phyloP scores from a whole-genome alignment of 2,113 vertebrate genomes.

The Terrapene triunguis region DNA sequence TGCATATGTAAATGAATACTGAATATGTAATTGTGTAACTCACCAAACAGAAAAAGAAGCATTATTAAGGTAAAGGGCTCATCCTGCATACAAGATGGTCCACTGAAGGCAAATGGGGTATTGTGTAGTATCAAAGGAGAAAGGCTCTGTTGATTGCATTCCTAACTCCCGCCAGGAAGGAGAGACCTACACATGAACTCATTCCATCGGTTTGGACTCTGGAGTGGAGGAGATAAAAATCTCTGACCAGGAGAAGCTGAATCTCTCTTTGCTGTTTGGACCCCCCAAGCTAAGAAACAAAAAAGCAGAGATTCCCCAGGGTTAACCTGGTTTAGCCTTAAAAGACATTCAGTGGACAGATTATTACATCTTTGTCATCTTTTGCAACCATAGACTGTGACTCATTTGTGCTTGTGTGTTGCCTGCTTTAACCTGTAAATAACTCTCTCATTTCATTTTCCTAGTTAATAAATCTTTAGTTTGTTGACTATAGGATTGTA shows the following conservation, averaged over 20 bases:
- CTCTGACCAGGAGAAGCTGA: background rate
- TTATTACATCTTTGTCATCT: background rate
- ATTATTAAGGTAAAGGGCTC: background rate
- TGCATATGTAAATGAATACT: background rate
- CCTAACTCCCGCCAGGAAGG: background rate
- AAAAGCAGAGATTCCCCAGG: background rate
- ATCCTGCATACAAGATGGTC: background rate
- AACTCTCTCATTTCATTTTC: background rate
- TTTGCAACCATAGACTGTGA: background rate
- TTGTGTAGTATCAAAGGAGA: background rate
- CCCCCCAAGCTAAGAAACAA: background rate
- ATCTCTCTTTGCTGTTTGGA: background rate
- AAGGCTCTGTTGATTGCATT: background rate
- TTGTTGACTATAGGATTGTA: background rate
- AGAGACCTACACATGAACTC: background rate
- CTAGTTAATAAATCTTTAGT: background rate
- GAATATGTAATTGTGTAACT: background rate
- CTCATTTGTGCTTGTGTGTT: background rate
- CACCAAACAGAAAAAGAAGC: background rate
- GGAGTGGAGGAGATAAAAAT: background rate
- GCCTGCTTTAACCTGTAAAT: background rate
- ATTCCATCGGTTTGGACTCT: background rate
- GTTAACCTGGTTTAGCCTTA: background rate
- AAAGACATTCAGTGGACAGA: background rate
- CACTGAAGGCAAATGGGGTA: background rate